Evolutionary conservation across 2,888 invertebrate species (phyloP), one percentile per base, ranked within the genome.

Genomic region (Cenopis cana): DNA sequence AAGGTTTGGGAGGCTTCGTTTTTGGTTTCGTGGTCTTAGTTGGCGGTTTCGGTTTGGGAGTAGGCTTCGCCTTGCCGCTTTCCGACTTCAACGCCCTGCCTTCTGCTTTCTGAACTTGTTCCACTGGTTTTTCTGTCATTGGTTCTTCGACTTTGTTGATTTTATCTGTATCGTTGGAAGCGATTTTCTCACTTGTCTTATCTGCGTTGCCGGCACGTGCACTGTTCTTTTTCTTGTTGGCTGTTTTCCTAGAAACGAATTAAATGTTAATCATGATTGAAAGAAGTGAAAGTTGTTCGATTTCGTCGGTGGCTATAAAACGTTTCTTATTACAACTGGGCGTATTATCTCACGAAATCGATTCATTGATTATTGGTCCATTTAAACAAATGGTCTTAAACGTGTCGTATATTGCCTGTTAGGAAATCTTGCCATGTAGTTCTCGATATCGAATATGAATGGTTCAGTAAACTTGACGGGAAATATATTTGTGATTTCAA

Each of bases 181-280:
- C 75, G 10, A 77, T 68, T 72, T 82, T 81, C 68, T 83, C 83
- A 74, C 82, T 83, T n/a, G 75, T 82, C 72, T 81, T 83, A 14
- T 82, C 82, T 46, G 78, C 76, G 66, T 78, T 78, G 46, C 85
- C 85, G 64, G 86, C 83, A 10, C 92, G 90, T 29, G 84, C 86
- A 2, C 83, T 84, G 75, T 87, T 93, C 82, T 94, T 94, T 80
- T 90, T 93, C 73, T 87, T 89, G 62, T 79, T 85, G 11, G 89
- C 75, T 33, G 82, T 78, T 87, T 92, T 93, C 79, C 93, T 93
- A 78, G 74, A 83, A 80, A 80, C 69, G 60, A 57, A 78, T 66
- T 68, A 41, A 57, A 61, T 38, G 20, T 38, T 52, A 50, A 57
- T 67, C 41, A 38, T 17, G 20, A 69, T 50, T 18, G 20, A 64